Evolutionary conservation across 35 echinoderm and acorn worm genomes (phyloP).

Genomic region (Patiria miniata): DNA sequence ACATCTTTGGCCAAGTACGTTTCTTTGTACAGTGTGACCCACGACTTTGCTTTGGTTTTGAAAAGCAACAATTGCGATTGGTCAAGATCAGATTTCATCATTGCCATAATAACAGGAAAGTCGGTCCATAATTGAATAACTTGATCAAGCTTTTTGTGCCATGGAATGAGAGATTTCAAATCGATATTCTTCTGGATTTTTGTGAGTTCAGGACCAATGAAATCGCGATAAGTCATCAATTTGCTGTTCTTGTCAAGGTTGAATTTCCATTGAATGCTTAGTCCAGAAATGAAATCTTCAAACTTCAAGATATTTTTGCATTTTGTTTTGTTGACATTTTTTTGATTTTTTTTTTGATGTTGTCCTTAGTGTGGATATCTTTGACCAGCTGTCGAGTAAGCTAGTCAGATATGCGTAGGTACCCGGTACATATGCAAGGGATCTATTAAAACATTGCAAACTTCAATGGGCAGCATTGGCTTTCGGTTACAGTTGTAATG

Average conservation of each 20-base stretch:
- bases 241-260: neutral
- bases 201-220: neutral
- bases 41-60: neutral
- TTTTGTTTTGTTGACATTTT: neutral
- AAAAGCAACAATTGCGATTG: neutral
- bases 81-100: slow-evolving; percentile 22
- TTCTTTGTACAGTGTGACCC: slow-evolving; percentile 23
- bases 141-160: neutral
- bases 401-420: neutral
- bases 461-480: neutral
- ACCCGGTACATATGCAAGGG: neutral
- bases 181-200: slow-evolving; percentile 24
- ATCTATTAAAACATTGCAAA: neutral
- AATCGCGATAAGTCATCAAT: slow-evolving; percentile 1
- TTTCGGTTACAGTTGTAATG: neutral
- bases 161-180: neutral
- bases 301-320: neutral
- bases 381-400: neutral
- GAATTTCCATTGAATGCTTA: neutral
- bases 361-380: neutral
- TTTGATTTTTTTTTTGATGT: neutral
- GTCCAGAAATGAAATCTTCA: neutral
- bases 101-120: neutral
- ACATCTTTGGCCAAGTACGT: slow-evolving; percentile 16
- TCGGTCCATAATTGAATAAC: neutral